Conservation (phyloP, 2,888 invertebrate genomes). For the Harpalus rufipes region DNA sequence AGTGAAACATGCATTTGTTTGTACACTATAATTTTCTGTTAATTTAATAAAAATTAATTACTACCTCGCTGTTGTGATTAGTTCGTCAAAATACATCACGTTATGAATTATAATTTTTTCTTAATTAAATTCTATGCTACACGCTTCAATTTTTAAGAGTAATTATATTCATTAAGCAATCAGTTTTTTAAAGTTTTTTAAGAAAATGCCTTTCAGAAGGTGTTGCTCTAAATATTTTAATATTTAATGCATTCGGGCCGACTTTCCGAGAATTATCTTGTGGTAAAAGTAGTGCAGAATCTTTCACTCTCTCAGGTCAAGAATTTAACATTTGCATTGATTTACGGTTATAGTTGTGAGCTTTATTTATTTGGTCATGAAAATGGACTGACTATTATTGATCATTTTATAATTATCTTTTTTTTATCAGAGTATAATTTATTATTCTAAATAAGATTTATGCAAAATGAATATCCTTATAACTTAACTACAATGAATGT, state of each 20-base stretch:
- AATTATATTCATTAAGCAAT: conserved; percentile 19
- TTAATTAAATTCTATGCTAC: neutral
- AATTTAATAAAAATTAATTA: neutral
- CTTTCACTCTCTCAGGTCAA: conserved; percentile 10
- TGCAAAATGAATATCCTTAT: too few species aligned
- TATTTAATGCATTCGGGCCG: conserved; percentile 4
- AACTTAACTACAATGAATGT: too few species aligned
- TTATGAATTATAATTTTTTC: neutral
- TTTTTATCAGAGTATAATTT: too few species aligned
- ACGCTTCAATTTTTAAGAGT: neutral
- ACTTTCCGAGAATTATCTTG: neutral
- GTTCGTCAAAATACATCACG: conserved; percentile 10
- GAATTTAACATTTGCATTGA: conserved; percentile 21
- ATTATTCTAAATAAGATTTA: too few species aligned
- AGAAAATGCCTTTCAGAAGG: neutral
- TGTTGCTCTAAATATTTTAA: conserved; percentile 9
- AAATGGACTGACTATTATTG: neutral
- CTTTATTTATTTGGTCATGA: neutral
- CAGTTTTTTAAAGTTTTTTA: neutral
- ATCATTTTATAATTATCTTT: too few species aligned
- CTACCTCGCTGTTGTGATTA: conserved; percentile 10
- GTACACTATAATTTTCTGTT: neutral
- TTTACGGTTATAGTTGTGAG: neutral
- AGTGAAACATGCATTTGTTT: neutral
- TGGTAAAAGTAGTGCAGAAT: conserved; percentile 28